Percentiles rank a stretch among this genome's conserved stretches.
Evolutionary conservation across 2,113 vertebrate genomes (phyloP).

Genomic region (Actinemys pallida): DNA sequence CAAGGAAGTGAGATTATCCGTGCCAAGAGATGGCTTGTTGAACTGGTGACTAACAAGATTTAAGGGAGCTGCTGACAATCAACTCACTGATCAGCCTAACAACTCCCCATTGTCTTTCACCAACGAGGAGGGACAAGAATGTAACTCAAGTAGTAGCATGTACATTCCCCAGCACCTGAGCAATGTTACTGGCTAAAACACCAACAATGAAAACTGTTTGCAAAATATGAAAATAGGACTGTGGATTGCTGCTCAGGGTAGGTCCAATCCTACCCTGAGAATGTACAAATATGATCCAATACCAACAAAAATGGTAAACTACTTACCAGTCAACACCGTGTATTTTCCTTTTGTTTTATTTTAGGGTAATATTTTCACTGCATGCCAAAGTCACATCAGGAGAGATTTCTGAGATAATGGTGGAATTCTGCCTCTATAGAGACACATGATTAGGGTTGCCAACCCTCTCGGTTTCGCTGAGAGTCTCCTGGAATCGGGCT

Average conservation of each 20-base stretch:
- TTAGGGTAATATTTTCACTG: neutral
- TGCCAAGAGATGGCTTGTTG: neutral
- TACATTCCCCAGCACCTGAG: neutral
- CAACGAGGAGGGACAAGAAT: neutral
- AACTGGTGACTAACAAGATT: neutral
- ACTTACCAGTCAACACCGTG: neutral
- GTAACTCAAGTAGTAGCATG: neutral
- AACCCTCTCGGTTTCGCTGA: too few species aligned
- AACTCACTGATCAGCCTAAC: neutral
- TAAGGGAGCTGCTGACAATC: neutral
- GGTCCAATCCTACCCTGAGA: neutral
- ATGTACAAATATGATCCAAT: neutral
- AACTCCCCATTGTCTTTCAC: neutral
- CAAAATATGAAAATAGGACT: neutral
- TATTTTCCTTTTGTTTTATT: neutral
- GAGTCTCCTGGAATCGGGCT: too few species aligned
- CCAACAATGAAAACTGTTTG: neutral
- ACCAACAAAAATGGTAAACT: neutral
- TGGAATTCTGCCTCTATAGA: neutral
- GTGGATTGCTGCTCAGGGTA: neutral
- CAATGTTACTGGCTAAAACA: neutral
- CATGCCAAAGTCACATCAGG: neutral
- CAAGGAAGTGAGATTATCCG: accelerated
- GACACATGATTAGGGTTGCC: neutral
- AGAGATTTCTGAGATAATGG: too few species aligned